Evolutionary conservation across 2,797 vertebrate genomes (phyloP).

Genomic region (Numenius phaeopus): DNA sequence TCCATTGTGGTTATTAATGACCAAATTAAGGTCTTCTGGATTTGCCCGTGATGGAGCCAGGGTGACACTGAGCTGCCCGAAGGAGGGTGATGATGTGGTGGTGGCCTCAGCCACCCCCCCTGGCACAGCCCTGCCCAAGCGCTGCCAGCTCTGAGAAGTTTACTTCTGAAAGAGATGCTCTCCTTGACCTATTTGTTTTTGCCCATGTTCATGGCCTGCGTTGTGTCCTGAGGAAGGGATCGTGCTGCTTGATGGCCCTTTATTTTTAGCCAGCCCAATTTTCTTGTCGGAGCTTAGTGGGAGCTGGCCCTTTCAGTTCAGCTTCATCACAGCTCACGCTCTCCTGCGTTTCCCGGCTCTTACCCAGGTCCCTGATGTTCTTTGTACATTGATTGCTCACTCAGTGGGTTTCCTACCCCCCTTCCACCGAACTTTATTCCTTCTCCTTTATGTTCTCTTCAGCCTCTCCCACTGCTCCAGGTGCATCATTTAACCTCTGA

Average conservation of each 20-base stretch:
- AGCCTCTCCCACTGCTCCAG: neutral
- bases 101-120: neutral
- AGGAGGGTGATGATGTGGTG: neutral
- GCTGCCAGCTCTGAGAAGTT: neutral
- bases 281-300: neutral
- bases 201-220: accelerated
- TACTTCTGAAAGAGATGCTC: neutral
- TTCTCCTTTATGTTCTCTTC: neutral
- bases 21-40: neutral
- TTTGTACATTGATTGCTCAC: neutral
- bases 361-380: neutral
- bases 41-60: neutral
- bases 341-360: neutral
- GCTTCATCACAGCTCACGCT: neutral
- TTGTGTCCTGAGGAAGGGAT: neutral
- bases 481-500: neutral
- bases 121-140: neutral
- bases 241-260: constrained; percentile 9
- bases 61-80: neutral
- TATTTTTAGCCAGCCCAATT: constrained; percentile 66
- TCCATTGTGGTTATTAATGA: too few relatives aligned
- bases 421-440: neutral
- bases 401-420: neutral
- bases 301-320: neutral
- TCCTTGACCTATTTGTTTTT: constrained; percentile 27